A percentile compares a stretch with the other conserved stretches of the same genome.
phyloP scores from a whole-genome alignment of 2,797 vertebrate species.

The Coilia nasus region DNA sequence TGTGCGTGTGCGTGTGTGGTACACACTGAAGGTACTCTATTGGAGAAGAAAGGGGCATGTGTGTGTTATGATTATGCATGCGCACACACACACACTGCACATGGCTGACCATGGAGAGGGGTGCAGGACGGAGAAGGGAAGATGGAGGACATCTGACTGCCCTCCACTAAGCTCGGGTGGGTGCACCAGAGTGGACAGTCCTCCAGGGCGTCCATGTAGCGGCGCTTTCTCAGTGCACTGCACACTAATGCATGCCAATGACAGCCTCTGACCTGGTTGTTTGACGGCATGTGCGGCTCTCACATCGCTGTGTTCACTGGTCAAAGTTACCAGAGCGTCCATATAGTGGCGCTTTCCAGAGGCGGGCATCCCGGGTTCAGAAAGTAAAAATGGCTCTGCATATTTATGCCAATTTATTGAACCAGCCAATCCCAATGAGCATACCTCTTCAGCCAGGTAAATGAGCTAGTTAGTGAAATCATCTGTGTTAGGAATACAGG shows the following conservation, averaged over 20 bases:
- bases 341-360: background rate
- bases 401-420: too few species aligned
- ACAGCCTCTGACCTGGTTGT: background rate
- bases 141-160: background rate
- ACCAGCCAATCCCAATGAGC: too few species aligned
- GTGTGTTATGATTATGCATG: background rate
- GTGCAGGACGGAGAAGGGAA: background rate
- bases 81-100: conserved; percentile 38
- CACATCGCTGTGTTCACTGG: background rate
- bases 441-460: too few species aligned
- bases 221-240: background rate
- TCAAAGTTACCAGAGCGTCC: background rate
- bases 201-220: background rate
- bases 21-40: background rate
- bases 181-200: background rate
- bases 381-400: too few species aligned
- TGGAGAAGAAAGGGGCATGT: background rate
- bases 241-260: background rate
- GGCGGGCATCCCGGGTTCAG: too few species aligned
- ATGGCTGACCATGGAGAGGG: conserved; percentile 35
- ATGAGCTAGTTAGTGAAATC: too few species aligned
- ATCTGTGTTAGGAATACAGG: too few species aligned
- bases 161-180: background rate
- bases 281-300: background rate
- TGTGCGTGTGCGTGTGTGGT: too few species aligned